Conservation (phyloP, 2,797 vertebrate species). For the Geotrypetes seraphini region DNA sequence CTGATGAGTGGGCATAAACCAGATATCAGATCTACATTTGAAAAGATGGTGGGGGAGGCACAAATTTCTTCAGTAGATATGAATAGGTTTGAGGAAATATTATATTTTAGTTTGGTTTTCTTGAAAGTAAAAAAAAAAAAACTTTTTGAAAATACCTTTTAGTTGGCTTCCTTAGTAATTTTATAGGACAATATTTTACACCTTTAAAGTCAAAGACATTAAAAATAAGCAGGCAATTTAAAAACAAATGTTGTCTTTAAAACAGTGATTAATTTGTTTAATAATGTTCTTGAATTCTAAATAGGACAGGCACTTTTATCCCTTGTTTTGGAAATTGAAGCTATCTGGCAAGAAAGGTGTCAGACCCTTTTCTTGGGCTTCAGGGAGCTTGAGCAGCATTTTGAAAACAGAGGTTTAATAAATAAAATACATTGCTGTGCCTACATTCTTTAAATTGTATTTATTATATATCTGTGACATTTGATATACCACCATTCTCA, state of each 20-base stretch:
- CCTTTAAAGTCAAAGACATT: background rate
- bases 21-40: conserved; percentile 5
- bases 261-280: background rate
- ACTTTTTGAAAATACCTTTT: no score
- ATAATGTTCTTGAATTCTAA: conserved; percentile 3
- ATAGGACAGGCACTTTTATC: background rate
- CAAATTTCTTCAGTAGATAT: background rate
- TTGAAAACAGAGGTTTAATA: no score
- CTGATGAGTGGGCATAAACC: conserved; percentile 18
- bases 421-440: no score
- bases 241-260: background rate
- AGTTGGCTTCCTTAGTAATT: background rate
- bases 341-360: no score
- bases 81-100: background rate
- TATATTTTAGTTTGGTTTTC: background rate
- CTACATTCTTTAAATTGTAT: no score
- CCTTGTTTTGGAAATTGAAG: background rate
- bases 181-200: background rate
- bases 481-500: no score
- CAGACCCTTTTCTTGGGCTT: no score
- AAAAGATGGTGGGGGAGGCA: background rate
- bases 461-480: no score
- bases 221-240: background rate
- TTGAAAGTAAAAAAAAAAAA: background rate
- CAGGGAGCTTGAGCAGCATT: no score